phyloP scores from a whole-genome alignment of 2,113 vertebrate genomes.

The Osmerus eperlanus region DNA sequence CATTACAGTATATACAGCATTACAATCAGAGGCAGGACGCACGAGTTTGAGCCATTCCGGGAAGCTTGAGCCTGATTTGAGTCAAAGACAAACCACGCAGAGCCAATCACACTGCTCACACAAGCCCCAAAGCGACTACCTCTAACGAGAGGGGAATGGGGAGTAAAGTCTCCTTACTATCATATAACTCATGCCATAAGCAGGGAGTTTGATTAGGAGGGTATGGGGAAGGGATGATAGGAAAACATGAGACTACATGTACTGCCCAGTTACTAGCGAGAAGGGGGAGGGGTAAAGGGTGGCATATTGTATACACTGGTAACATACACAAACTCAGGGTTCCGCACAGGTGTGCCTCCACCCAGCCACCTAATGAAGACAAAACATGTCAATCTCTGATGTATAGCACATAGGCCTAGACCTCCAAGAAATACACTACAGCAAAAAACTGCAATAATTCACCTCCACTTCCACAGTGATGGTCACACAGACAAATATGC shows the following conservation, averaged over 20 bases:
- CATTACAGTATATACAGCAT: no score
- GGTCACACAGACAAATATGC: no score
- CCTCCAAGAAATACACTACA: not conserved
- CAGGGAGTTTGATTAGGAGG: constrained; percentile 28
- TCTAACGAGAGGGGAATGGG: not conserved
- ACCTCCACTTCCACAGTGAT: not conserved
- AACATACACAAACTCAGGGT: constrained; percentile 90
- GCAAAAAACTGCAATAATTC: constrained; percentile 12
- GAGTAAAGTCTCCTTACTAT: constrained; percentile 7
- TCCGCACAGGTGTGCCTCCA: constrained; percentile 83
- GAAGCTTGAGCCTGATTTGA: not conserved
- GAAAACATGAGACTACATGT: constrained; percentile 2
- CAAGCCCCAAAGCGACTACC: not conserved
- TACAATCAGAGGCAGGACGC: not conserved
- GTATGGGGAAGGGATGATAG: constrained; percentile 19
- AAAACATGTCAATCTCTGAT: constrained; percentile 45
- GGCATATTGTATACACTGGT: constrained; percentile 32
- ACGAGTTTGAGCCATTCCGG: constrained; percentile 40
- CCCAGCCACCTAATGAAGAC: constrained; percentile 85
- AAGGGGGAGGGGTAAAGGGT: constrained; percentile 1
- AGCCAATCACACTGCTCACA: not conserved
- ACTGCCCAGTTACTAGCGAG: constrained; percentile 35
- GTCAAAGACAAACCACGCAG: not conserved
- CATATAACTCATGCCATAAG: not conserved
- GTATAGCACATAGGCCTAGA: constrained; percentile 21